A percentile compares a stretch with the other conserved stretches of the same genome.
Evolutionary conservation across 2,113 vertebrate genomes (phyloP).

Genomic region (Taxidea taxus): DNA sequence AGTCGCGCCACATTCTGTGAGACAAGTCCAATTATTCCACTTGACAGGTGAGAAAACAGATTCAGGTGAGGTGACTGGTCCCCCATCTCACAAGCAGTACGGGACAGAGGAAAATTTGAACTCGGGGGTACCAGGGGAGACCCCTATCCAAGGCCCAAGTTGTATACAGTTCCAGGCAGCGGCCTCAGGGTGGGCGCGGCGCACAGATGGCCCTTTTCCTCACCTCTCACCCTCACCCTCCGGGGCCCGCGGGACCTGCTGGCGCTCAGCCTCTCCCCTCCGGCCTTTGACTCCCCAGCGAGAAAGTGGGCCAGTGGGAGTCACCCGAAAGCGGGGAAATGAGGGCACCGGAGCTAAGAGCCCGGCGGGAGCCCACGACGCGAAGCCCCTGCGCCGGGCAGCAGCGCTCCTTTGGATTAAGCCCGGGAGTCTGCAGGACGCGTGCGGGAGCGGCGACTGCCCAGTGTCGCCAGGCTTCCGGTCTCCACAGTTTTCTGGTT

Average conservation of each 20-base stretch:
- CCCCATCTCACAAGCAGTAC: background rate
- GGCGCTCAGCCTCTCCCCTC: background rate
- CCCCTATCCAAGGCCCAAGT: background rate
- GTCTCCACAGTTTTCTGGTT: background rate
- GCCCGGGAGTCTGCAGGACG: background rate
- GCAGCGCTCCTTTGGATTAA: background rate
- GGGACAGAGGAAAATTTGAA: background rate
- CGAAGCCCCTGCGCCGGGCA: background rate
- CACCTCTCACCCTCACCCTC: background rate
- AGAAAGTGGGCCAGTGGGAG: background rate
- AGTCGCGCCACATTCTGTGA: background rate
- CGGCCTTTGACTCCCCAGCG: no score
- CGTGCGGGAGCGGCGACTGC: background rate
- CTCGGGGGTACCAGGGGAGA: background rate
- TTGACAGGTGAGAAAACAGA: background rate
- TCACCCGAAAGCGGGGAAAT: background rate
- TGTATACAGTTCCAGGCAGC: background rate
- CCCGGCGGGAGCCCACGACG: background rate
- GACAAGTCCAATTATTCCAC: background rate
- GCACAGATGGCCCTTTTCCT: background rate
- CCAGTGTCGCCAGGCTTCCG: background rate
- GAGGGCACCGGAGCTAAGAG: background rate
- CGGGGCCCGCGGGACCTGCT: background rate
- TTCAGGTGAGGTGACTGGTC: background rate
- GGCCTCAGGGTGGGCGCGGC: background rate